A percentile compares a stretch with the other conserved stretches of the same genome.
Conservation (phyloP, 2,113 vertebrate genomes). For the Chamaetylas fuelleborni region DNA sequence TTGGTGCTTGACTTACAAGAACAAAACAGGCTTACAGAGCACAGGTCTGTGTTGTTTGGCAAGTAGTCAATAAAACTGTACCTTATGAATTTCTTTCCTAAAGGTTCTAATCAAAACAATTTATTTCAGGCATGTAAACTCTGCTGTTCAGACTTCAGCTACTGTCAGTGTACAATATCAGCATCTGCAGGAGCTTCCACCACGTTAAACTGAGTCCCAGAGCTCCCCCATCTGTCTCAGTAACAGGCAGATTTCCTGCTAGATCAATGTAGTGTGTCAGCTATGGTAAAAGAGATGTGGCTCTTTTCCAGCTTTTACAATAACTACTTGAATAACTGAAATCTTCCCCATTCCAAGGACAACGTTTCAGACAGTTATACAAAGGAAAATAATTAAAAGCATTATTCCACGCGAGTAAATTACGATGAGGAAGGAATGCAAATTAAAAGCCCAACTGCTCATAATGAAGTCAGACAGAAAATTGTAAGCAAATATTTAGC, state of each 20-base stretch:
- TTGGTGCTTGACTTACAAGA: slow-evolving; percentile 75
- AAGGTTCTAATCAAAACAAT: slow-evolving; percentile 85
- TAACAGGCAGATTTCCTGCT: slow-evolving; percentile 60
- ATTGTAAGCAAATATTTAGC: background rate
- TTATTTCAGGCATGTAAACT: slow-evolving; percentile 81
- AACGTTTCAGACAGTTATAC: background rate
- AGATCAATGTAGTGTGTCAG: slow-evolving; percentile 64
- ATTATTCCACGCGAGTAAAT: background rate
- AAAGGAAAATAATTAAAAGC: slow-evolving; percentile 19
- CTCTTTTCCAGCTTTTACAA: slow-evolving; percentile 33
- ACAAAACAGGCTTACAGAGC: slow-evolving; percentile 74
- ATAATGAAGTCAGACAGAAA: background rate
- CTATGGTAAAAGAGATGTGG: background rate
- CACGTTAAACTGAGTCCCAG: slow-evolving; percentile 70
- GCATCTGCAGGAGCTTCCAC: slow-evolving; percentile 6
- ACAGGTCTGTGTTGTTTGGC: slow-evolving; percentile 73
- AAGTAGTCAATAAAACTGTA: slow-evolving; percentile 81
- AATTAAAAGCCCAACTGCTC: background rate
- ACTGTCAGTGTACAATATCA: slow-evolving; percentile 62
- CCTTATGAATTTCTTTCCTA: slow-evolving; percentile 82
- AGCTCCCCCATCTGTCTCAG: slow-evolving; percentile 82
- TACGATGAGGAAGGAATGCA: background rate
- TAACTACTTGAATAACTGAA: slow-evolving; percentile 18
- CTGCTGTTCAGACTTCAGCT: slow-evolving; percentile 70
- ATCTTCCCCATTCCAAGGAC: background rate